A percentile compares a stretch with the other conserved stretches of the same genome.
Conservation (phyloP, 2,888 invertebrate species). For the Lasioglossum figueresi region DNA sequence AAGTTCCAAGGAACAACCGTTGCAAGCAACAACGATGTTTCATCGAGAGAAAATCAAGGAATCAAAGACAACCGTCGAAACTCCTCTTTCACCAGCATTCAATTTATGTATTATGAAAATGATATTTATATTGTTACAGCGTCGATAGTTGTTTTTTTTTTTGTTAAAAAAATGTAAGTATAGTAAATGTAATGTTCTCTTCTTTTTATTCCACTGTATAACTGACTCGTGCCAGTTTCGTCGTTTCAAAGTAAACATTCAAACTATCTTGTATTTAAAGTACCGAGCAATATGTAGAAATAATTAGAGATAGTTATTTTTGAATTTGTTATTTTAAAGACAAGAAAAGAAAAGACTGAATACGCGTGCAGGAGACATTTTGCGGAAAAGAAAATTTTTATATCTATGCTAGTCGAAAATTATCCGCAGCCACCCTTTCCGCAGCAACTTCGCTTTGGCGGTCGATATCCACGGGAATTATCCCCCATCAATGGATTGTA, state of each 20-base stretch:
- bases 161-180: neutral
- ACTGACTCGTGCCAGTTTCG: neutral
- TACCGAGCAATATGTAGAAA: neutral
- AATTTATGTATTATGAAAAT: neutral
- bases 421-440: constrained; percentile 81
- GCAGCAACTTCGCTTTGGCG: constrained; percentile 81
- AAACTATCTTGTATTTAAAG: neutral
- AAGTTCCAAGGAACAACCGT: neutral
- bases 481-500: constrained; percentile 82
- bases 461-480: constrained; percentile 76
- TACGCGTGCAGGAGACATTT: neutral
- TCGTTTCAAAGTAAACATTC: neutral
- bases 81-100: neutral
- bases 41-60: neutral
- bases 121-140: neutral
- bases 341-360: neutral
- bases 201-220: neutral
- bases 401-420: constrained; percentile 21
- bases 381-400: neutral
- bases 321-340: too few relatives aligned
- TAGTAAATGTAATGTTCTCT: too few relatives aligned
- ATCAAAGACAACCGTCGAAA: neutral
- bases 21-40: neutral
- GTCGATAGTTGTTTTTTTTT: neutral
- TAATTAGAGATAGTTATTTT: neutral